Percentiles rank a stretch among this genome's conserved stretches.
Evolutionary conservation across 2,113 vertebrate species (phyloP).

Genomic region (Chrysemys picta): DNA sequence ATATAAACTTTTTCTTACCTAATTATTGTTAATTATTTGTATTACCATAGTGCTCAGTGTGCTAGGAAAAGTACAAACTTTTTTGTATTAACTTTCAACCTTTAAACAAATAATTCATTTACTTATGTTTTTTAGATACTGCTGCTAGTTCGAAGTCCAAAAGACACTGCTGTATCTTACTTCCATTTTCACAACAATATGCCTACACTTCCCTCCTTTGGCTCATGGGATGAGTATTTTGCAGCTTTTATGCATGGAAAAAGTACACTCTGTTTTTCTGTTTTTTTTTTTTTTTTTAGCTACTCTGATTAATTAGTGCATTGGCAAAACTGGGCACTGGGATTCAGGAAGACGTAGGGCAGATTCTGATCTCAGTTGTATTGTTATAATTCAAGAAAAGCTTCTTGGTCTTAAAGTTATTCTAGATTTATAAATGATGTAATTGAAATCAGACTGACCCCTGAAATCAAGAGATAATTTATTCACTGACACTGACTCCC

Average conservation of each 20-base stretch:
- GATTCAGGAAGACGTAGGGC: neutral
- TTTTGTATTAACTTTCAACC: neutral
- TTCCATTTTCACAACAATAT: conserved; percentile 12
- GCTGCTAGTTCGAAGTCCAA: conserved; percentile 10
- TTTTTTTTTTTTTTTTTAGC: neutral
- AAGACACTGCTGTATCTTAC: neutral
- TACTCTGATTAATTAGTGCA: neutral
- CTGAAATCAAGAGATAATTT: neutral
- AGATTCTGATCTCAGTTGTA: neutral
- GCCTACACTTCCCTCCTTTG: neutral
- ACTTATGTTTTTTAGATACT: neutral
- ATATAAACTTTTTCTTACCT: neutral
- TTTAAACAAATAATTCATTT: conserved; percentile 1
- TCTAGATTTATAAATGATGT: neutral
- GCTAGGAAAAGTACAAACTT: neutral
- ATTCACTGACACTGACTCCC: neutral
- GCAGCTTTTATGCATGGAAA: conserved; percentile 4
- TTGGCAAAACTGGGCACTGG: neutral
- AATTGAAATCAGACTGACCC: neutral
- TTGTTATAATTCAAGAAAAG: neutral
- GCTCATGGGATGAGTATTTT: neutral
- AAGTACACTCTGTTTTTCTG: neutral
- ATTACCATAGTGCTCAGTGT: too few relatives aligned
- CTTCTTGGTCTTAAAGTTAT: neutral
- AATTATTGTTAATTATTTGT: too few relatives aligned